These are phyloP conservation scores for Pampusana beccarii DNA, from an alignment of 2,113 vertebrate species.

Conservation along the genomic window DNA sequence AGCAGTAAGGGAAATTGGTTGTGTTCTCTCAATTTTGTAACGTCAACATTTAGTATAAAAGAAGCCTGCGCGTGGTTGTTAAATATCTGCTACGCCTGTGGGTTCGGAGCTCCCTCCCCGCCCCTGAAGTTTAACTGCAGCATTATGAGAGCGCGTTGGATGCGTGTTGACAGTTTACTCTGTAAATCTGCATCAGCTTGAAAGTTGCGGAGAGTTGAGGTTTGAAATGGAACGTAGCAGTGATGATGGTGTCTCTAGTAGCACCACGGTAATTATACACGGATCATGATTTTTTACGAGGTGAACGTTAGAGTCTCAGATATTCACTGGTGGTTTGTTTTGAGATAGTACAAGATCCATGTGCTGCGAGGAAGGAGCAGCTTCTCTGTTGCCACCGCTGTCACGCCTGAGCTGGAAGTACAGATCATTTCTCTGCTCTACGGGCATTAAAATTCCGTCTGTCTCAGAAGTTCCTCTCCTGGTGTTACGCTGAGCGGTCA, in stretches of 20 bases:
- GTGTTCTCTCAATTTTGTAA: not conserved
- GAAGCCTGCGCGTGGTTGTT: accelerated
- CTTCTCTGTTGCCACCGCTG: not conserved
- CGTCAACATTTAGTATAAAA: not conserved
- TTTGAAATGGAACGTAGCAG: not conserved
- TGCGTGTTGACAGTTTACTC: not conserved
- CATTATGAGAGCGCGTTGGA: not conserved
- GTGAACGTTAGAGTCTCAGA: not conserved
- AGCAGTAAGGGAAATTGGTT: not conserved
- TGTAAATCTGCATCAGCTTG: not conserved
- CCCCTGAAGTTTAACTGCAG: not conserved
- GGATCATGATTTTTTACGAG: not conserved
- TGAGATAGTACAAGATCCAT: not conserved
- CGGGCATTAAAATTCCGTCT: not conserved
- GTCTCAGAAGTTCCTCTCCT: not conserved
- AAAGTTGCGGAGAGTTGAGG: not conserved
- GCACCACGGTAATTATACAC: not conserved
- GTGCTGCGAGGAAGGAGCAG: not conserved
- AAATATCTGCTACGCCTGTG: not conserved
- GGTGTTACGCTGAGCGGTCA: not conserved
- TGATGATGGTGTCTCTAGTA: not conserved
- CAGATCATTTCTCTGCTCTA: not conserved
- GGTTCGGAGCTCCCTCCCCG: not conserved
- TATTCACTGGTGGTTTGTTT: not conserved
- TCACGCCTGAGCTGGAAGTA: not conserved